These are phyloP conservation scores for Gracilinanus agilis DNA, from an alignment of 2,113 vertebrate genomes.

Conservation along the genomic window DNA sequence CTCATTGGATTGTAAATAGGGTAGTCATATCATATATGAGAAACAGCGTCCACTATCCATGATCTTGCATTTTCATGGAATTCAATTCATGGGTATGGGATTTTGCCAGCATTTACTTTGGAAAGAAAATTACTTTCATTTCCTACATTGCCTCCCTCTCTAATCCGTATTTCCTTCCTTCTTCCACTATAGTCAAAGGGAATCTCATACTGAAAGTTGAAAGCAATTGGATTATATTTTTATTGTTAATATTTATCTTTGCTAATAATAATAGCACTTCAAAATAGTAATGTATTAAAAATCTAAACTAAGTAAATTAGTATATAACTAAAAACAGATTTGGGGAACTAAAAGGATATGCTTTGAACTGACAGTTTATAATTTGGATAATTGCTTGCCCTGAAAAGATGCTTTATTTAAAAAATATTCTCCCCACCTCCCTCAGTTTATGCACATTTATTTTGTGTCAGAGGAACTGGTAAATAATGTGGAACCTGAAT, in stretches of 20 bases:
- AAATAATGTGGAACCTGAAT: slow-evolving; percentile 64
- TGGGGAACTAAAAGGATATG: slow-evolving; percentile 71
- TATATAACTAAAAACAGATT: slow-evolving; percentile 75
- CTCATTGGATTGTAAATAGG: not conserved
- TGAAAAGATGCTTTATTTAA: slow-evolving; percentile 60
- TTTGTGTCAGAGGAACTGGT: slow-evolving; percentile 70
- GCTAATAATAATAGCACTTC: slow-evolving; percentile 64
- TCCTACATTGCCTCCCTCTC: not conserved
- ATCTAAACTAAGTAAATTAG: slow-evolving; percentile 56
- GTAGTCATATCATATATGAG: not conserved
- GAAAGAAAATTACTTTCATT: slow-evolving; percentile 11
- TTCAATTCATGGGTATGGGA: not conserved
- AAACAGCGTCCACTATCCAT: not conserved
- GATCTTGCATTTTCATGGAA: not conserved
- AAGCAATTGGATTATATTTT: slow-evolving; percentile 60
- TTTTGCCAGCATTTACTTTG: not conserved
- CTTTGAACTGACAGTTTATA: slow-evolving; percentile 59
- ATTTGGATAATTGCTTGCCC: slow-evolving; percentile 61
- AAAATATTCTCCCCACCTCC: slow-evolving; percentile 38
- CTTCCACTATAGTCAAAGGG: slow-evolving; percentile 50
- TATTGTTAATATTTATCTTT: slow-evolving; percentile 72
- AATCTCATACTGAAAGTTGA: slow-evolving; percentile 62
- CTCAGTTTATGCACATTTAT: slow-evolving; percentile 66
- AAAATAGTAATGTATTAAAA: slow-evolving; percentile 75
- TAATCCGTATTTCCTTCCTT: not conserved